These are phyloP conservation scores for Syngnathus acus DNA, from an alignment of 2,797 vertebrate genomes.

Conservation along the genomic window DNA sequence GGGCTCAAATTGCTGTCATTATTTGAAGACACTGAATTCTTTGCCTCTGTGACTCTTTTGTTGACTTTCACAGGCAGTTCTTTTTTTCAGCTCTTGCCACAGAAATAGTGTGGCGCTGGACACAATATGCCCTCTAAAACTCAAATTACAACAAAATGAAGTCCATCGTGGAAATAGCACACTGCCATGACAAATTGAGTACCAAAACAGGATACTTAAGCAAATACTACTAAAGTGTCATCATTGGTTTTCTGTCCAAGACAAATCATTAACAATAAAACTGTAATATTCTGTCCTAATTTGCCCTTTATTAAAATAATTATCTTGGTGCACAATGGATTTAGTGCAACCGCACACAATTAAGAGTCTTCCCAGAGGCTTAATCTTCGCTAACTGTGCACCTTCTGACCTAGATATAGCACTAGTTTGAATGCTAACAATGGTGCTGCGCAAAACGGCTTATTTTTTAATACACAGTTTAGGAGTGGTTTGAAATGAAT, in stretches of 20 bases:
- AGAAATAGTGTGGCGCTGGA: background rate
- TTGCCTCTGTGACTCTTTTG: constrained; percentile 4
- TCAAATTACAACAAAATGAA: background rate
- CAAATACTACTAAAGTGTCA: background rate
- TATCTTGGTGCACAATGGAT: background rate
- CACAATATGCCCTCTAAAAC: background rate
- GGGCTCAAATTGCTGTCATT: constrained; percentile 28
- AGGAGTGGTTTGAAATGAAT: constrained; percentile 5
- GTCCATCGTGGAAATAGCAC: no score
- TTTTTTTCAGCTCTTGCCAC: background rate
- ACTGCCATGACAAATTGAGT: background rate
- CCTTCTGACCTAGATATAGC: constrained; percentile 49
- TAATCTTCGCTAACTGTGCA: constrained; percentile 19
- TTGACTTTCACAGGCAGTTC: constrained; percentile 6
- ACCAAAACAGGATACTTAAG: background rate
- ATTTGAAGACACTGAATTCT: constrained; percentile 22
- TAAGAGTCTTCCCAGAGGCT: background rate
- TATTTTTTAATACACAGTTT: background rate
- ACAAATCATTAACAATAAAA: background rate
- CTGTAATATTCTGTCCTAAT: background rate
- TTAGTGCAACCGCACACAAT: background rate
- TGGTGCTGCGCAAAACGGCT: constrained; percentile 9
- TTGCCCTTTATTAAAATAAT: background rate
- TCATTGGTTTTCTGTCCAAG: background rate
- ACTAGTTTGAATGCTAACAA: constrained; percentile 20